Percentiles rank a stretch among this genome's conserved stretches.
These are phyloP conservation scores for Aphrocallistes beatrix DNA, from an alignment of 37 sponge, comb jelly and placozoan genomes.

Conservation along the genomic window DNA sequence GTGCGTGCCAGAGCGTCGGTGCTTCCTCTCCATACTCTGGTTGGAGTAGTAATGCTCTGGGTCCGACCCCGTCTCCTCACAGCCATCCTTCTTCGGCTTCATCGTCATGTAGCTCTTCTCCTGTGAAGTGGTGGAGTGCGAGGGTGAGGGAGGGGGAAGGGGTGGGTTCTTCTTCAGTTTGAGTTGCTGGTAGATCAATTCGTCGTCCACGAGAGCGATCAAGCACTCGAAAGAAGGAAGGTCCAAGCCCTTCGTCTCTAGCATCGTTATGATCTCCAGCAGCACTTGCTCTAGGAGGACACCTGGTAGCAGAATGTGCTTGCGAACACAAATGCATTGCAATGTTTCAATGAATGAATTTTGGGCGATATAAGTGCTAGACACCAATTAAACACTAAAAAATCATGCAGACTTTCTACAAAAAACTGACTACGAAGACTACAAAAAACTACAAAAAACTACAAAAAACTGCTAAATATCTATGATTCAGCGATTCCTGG, in stretches of 20 bases:
- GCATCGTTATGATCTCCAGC: background rate
- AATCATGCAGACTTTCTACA: no score
- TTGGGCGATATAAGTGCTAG: no score
- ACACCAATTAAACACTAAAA: no score
- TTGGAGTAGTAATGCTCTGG: background rate
- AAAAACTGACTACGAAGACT: no score
- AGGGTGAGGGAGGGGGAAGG: background rate
- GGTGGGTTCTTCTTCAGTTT: background rate
- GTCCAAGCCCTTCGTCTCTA: background rate
- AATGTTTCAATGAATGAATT: no score
- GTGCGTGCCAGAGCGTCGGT: background rate
- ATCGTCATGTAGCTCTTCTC: slow-evolving; percentile 13
- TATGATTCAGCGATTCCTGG: no score
- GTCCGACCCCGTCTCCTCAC: background rate
- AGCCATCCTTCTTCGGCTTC: background rate
- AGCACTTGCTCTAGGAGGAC: background rate
- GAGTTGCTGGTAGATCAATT: background rate
- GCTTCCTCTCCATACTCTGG: background rate
- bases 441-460: no score
- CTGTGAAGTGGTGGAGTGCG: background rate
- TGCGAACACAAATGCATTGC: no score
- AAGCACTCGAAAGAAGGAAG: background rate
- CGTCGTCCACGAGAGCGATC: background rate
- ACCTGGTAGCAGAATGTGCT: no score
- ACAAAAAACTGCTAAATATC: no score